Evolutionary conservation across 2,888 invertebrate genomes (phyloP), one percentile per base, ranked within the genome.

Genomic region (Frankliniella fusca): DNA sequence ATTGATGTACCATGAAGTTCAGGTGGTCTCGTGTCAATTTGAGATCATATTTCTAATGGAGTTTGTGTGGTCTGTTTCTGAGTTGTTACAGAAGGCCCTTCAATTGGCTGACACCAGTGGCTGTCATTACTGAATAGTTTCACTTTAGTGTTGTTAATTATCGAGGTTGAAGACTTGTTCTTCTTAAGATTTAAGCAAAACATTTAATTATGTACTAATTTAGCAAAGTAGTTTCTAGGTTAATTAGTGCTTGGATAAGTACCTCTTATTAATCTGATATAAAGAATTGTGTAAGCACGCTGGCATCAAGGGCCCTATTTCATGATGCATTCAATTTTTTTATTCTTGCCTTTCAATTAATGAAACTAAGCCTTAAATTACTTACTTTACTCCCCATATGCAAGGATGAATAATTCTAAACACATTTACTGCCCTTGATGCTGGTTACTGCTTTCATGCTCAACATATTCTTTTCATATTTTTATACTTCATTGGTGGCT

Each of bases 31-130:
- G 23, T 76, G 70, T 27, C 10, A 5, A 27, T 76, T n/a, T 76
- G 70, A 76, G 70, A 76, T 76, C 27, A 23, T 23, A 76, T 76
- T 76, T 76, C 70, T 76, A 76, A 76, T 76, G 70, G 23, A 76
- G 70, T 76, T 76, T 76, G 70, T 76, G 70, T 76, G 70, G 88
- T 89, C 89, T 88, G 89, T 89, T 89, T 89, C 89, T 89, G 89
- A 89, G 89, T 88, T 89, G 89, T 89, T 89, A 88, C 89, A 89
- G 89, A 85, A 85, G 82, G 70, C 70, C 70, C 70, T 82, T 83
- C 83, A 83, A 83, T 84, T 84, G 84, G 82, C 83, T 82, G 82
- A 81, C 81, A 83, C 79, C 83, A 83, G 81, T 82, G 83, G 82
- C 82, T 82, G 80, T 82, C 48, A 83, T 76, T 76, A 76, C 70